Evolutionary conservation across 2,113 vertebrate genomes (phyloP).

Genomic region (Sialia sialis): DNA sequence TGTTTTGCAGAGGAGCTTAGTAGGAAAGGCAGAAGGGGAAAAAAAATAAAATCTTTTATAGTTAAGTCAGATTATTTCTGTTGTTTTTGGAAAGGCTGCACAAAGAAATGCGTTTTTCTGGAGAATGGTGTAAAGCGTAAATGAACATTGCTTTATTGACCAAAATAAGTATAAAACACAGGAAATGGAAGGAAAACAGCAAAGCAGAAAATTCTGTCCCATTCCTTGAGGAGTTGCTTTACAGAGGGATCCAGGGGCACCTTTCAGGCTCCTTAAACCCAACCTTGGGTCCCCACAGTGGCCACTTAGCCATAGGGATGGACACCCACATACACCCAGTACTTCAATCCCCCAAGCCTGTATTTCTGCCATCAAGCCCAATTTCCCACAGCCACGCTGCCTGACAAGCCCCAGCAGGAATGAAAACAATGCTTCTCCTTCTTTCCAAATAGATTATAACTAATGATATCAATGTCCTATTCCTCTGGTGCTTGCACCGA

Average conservation of each 20-base stretch:
- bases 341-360: neutral
- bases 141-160: neutral
- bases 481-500: neutral
- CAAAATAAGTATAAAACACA: neutral
- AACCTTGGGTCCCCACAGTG: neutral
- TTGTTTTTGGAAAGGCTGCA: conserved; percentile 1
- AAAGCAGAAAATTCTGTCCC: neutral
- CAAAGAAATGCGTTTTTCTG: neutral
- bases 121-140: neutral
- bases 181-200: neutral
- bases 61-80: conserved; percentile 38
- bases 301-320: neutral
- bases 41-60: neutral
- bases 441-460: conserved; percentile 15
- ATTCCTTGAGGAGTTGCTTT: neutral
- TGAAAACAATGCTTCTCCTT: neutral
- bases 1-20: conserved; percentile 58
- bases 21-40: conserved; percentile 35
- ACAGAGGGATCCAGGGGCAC: neutral
- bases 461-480: neutral
- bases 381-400: neutral
- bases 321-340: neutral
- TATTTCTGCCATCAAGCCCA: neutral
- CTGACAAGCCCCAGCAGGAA: neutral
- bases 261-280: neutral